Base-by-base conservation (phyloP, 2,797 vertebrate species). In the Yasuhikotakia modesta region DNA sequence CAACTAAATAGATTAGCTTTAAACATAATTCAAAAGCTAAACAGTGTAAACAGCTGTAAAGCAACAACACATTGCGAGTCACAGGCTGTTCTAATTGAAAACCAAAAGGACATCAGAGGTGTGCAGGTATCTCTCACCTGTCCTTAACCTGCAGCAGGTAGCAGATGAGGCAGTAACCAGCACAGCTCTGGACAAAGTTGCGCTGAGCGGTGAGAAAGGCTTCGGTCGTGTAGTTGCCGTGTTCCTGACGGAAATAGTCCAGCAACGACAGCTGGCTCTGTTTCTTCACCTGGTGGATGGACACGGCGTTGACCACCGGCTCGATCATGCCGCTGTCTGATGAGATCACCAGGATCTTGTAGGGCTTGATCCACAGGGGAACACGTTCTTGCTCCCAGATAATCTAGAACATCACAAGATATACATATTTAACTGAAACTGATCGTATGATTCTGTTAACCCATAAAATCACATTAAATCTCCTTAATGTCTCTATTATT, bases 61-160 rank as follows among this genome's bases (percentile, higher is more conserved):
- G n/a, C n/a, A n/a, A n/a, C n/a, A n/a, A n/a, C n/a, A n/a, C n/a
- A n/a, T n/a, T n/a, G n/a, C n/a, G n/a, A n/a, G n/a, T n/a, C n/a
- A n/a, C n/a, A n/a, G n/a, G n/a, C n/a, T n/a, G n/a, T n/a, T n/a
- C n/a, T n/a, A n/a, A n/a, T n/a, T n/a, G n/a, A n/a, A n/a, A n/a
- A n/a, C n/a, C n/a, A n/a, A n/a, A n/a, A n/a, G n/a, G n/a, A n/a
- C n/a, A n/a, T n/a, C n/a, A n/a, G n/a, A n/a, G n/a, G n/a, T n/a
- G n/a, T n/a, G n/a, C n/a, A n/a, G n/a, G n/a, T n/a, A n/a, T n/a
- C 21, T 19, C 79, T 85, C 71, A 96, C 97, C 97, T 95, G 94
- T 98, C 97, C 81, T 98, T 99, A 83, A 99, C 97, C 90, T 99
- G 97, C 86, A 99, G 93, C 73, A 99, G 93, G 91, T 99, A 98